Evolutionary conservation across 2,888 invertebrate genomes (phyloP).

Genomic region (Nomada ruficornis): DNA sequence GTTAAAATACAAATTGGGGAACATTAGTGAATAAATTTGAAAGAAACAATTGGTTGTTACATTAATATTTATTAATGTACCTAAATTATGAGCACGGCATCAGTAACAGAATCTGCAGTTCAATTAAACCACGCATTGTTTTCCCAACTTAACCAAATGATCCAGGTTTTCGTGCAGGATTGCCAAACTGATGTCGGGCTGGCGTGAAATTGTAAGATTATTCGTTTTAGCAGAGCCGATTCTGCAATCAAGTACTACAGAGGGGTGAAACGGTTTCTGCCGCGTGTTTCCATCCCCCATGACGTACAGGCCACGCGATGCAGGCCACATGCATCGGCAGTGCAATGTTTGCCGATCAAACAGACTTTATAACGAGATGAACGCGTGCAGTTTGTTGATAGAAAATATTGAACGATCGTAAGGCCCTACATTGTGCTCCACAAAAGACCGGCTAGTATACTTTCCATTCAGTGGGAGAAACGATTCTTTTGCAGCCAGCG

Average conservation of each 20-base stretch:
- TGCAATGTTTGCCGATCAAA: constrained; percentile 74
- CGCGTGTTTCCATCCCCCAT: constrained; percentile 23
- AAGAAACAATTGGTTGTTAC: no score
- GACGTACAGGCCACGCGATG: constrained; percentile 45
- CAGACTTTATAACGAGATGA: constrained; percentile 77
- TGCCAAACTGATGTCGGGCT: not conserved
- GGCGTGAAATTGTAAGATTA: constrained; percentile 32
- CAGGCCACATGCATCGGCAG: constrained; percentile 60
- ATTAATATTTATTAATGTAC: no score
- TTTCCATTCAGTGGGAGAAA: constrained; percentile 52
- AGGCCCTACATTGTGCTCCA: constrained; percentile 71
- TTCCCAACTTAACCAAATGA: not conserved
- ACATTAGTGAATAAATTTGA: no score
- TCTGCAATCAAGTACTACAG: constrained; percentile 46
- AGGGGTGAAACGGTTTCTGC: constrained; percentile 28
- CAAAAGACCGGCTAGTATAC: constrained; percentile 66
- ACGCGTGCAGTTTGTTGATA: constrained; percentile 71
- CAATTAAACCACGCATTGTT: no score
- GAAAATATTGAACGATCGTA: constrained; percentile 74
- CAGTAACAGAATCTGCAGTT: no score
- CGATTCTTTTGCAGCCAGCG: constrained; percentile 35
- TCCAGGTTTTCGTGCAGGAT: not conserved
- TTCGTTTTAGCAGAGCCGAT: constrained; percentile 34
- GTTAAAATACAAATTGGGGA: no score
- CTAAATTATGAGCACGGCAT: no score